phyloP scores from a whole-genome alignment of 2,888 invertebrate species.

The Heliconius cydno region DNA sequence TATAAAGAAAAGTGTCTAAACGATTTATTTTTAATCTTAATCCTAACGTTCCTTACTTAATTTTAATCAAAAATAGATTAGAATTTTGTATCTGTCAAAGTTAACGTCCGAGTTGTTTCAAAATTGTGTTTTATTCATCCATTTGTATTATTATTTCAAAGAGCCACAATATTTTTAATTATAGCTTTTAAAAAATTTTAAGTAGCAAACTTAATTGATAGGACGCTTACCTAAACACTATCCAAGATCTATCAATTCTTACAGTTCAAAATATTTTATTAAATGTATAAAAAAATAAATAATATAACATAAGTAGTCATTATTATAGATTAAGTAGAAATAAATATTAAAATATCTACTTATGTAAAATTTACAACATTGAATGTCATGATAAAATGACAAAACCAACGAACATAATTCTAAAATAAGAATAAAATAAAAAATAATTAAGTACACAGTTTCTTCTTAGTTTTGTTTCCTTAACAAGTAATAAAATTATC shows the following conservation, averaged over 20 bases:
- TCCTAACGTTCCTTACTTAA: conserved; percentile 42
- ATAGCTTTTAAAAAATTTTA: too few relatives aligned
- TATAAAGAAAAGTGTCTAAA: background rate
- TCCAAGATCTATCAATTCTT: too few relatives aligned
- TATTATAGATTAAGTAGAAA: too few relatives aligned
- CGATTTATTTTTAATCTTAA: conserved; percentile 29
- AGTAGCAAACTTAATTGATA: too few relatives aligned
- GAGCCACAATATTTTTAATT: background rate
- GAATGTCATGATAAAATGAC: background rate
- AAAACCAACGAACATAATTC: background rate
- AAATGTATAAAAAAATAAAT: background rate
- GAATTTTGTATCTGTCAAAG: conserved; percentile 39
- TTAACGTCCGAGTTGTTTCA: conserved; percentile 37
- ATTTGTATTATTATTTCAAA: background rate
- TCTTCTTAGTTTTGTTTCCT: conserved; percentile 6
- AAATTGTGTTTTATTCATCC: background rate
- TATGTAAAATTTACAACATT: background rate
- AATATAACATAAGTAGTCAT: background rate
- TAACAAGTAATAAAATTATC: background rate
- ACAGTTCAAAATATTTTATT: background rate
- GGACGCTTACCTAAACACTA: too few relatives aligned
- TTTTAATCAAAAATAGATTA: conserved; percentile 50
- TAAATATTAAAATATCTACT: too few relatives aligned
- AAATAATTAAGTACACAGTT: conserved; percentile 15
- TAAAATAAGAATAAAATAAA: background rate